phyloP scores from a whole-genome alignment of 2,797 vertebrate species.

The Siniperca scherzeri region DNA sequence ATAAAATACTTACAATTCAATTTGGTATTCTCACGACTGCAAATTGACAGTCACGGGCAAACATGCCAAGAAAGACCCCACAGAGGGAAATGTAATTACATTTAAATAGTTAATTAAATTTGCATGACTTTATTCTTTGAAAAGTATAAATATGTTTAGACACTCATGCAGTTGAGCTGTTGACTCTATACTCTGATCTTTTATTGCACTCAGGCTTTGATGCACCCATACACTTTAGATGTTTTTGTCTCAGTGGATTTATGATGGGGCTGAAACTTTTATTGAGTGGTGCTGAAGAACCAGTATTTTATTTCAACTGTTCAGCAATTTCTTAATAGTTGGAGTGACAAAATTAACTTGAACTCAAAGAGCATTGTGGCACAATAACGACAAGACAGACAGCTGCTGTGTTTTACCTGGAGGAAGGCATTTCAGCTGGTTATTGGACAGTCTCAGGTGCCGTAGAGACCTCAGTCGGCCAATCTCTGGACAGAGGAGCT shows the following conservation, averaged over 20 bases:
- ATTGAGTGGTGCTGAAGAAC: background rate
- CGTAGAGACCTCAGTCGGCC: conserved; percentile 93
- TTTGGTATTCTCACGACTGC: no score
- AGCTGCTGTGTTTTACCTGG: conserved; percentile 84
- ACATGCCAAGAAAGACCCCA: background rate
- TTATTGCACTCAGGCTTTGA: background rate
- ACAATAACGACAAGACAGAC: background rate
- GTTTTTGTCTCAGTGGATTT: background rate
- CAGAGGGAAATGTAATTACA: background rate
- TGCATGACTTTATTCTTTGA: background rate
- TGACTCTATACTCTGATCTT: no score
- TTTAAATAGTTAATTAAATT: background rate
- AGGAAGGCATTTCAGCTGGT: conserved; percentile 93
- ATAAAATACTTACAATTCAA: background rate
- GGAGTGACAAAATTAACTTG: background rate
- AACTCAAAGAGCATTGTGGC: background rate
- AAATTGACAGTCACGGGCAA: background rate
- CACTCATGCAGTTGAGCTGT: background rate
- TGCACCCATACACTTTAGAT: background rate
- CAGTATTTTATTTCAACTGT: background rate
- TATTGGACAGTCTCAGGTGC: conserved; percentile 94
- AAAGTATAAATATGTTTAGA: background rate
- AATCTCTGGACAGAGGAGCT: conserved; percentile 96
- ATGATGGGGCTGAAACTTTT: background rate
- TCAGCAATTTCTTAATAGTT: background rate